Percentiles rank a stretch among this genome's conserved stretches.
Conservation (phyloP, 2,797 vertebrate genomes). For the Myoxocephalus aenaeus region DNA sequence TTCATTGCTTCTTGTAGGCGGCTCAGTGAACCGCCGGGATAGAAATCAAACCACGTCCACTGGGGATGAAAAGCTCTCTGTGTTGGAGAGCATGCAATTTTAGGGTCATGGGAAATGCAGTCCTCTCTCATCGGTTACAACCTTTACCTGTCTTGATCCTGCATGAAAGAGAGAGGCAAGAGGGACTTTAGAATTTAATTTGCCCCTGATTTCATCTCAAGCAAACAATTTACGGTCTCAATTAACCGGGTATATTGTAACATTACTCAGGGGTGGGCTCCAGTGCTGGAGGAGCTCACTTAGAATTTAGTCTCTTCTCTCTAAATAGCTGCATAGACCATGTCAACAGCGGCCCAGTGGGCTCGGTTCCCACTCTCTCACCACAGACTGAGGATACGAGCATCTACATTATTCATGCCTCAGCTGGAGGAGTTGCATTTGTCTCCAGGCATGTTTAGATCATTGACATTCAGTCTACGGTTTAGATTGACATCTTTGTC, state of each 20-base stretch:
- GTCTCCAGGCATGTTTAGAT: conserved; percentile 58
- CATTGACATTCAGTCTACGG: conserved; percentile 43
- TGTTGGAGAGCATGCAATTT: conserved; percentile 30
- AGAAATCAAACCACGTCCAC: conserved; percentile 48
- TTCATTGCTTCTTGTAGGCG: conserved; percentile 39
- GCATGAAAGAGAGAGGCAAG: background rate
- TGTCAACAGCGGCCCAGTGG: conserved; percentile 30
- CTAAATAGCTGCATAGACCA: conserved; percentile 42
- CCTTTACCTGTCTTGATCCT: conserved; percentile 19
- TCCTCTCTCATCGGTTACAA: conserved; percentile 24
- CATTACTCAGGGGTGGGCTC: conserved; percentile 41
- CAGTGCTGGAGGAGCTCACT: conserved; percentile 33
- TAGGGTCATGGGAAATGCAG: conserved; percentile 53
- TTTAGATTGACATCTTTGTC: conserved; percentile 42
- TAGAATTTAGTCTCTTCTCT: conserved; percentile 37
- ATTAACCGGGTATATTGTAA: conserved; percentile 62
- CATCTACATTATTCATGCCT: conserved; percentile 66
- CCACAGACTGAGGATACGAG: conserved; percentile 35
- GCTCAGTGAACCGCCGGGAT: conserved; percentile 39
- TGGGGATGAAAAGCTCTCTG: conserved; percentile 55
- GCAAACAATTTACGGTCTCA: conserved; percentile 65
- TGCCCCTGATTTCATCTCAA: conserved; percentile 56
- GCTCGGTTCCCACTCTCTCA: conserved; percentile 23
- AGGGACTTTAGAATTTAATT: conserved; percentile 60
- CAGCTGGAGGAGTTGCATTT: conserved; percentile 52